A percentile compares a stretch with the other conserved stretches of the same genome.
Conservation (phyloP, 2,113 vertebrate species). For the Thunnus thynnus region DNA sequence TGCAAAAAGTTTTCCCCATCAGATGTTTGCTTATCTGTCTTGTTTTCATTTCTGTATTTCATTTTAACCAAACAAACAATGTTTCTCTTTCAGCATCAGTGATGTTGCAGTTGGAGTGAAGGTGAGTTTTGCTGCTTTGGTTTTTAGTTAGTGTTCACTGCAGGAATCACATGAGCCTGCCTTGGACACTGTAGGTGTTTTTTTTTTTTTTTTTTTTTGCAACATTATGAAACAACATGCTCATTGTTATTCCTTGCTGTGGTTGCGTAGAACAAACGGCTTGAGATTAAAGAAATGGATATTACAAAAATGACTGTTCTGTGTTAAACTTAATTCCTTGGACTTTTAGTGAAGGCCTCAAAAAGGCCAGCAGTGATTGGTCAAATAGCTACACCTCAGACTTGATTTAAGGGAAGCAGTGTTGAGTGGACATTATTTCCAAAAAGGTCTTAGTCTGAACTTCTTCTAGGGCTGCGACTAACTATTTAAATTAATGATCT, state of each 20-base stretch:
- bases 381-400: no score
- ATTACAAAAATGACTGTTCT: neutral
- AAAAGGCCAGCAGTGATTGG: neutral
- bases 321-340: no score
- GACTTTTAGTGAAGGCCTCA: neutral
- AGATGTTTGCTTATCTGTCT: no score
- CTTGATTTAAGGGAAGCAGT: no score
- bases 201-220: neutral
- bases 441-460: no score
- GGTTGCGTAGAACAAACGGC: neutral
- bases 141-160: neutral
- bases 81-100: conserved; percentile 88
- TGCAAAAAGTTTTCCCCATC: no score
- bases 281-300: neutral
- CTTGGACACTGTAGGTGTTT: neutral
- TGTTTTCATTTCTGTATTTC: neutral
- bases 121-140: conserved; percentile 83
- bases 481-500: no score
- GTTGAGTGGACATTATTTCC: no score
- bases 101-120: conserved; percentile 98
- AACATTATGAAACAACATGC: conserved; percentile 11
- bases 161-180: neutral
- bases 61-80: conserved; percentile 2
- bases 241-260: neutral
- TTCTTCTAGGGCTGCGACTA: no score